Evolutionary conservation across 2,888 invertebrate species (phyloP).

Genomic region (Thyatira batis): DNA sequence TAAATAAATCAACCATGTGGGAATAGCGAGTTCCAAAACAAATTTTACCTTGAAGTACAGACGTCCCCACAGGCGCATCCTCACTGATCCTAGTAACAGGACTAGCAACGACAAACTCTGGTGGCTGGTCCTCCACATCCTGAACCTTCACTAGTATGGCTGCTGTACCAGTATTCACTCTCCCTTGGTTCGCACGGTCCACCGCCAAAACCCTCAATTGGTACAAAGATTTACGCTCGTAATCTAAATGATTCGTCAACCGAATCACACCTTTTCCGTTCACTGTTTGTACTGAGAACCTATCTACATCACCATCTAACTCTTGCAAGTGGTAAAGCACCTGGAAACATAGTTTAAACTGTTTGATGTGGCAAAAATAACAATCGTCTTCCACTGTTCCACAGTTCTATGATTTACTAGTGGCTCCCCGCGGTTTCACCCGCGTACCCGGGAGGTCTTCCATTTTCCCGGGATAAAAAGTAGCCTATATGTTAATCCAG

Average conservation of each 20-base stretch:
- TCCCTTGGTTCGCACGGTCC: constrained; percentile 91
- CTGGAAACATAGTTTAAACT: no score
- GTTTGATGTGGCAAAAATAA: no score
- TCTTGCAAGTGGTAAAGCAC: constrained; percentile 93
- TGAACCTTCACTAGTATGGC: constrained; percentile 91
- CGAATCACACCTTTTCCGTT: constrained; percentile 93
- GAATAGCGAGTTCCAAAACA: background rate
- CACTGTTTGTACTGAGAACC: constrained; percentile 91
- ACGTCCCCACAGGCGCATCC: constrained; percentile 90
- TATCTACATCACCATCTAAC: constrained; percentile 88
- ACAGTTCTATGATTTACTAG: no score
- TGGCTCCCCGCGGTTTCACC: no score
- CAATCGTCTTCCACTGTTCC: no score
- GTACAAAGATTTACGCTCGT: constrained; percentile 92
- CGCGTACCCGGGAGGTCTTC: no score
- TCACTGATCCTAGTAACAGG: constrained; percentile 94
- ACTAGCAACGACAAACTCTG: constrained; percentile 93
- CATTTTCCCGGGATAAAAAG: no score
- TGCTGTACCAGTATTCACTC: constrained; percentile 94
- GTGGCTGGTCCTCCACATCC: constrained; percentile 96
- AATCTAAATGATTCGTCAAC: constrained; percentile 89
- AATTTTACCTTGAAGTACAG: constrained; percentile 88
- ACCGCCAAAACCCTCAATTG: constrained; percentile 92
- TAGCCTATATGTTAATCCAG: no score
- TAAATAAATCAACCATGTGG: no score